A percentile compares a stretch with the other conserved stretches of the same genome.
phyloP scores from a whole-genome alignment of 1,140 invertebrate species.

The Zaprionus inermis region DNA sequence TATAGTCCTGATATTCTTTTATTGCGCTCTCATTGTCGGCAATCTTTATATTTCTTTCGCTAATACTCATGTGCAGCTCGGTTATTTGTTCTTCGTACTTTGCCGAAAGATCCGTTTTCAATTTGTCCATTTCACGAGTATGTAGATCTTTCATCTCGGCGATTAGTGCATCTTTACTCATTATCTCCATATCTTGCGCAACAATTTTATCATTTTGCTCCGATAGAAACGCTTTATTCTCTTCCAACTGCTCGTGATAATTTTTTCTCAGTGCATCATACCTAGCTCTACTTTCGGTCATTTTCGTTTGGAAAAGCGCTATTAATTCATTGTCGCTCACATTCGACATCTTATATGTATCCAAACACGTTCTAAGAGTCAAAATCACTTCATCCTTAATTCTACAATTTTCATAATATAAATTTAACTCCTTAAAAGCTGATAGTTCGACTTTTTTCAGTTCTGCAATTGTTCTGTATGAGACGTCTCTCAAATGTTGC shows the following conservation, averaged over 20 bases:
- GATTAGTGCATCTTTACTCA: neutral
- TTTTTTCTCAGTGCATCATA: conserved; percentile 5
- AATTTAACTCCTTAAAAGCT: conserved; percentile 29
- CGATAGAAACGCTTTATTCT: neutral
- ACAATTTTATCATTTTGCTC: conserved; percentile 13
- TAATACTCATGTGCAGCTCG: neutral
- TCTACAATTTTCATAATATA: conserved; percentile 34
- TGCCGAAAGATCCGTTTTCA: neutral
- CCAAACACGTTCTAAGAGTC: conserved; percentile 27
- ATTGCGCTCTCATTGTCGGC: neutral
- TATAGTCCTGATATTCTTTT: neutral
- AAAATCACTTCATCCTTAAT: conserved; percentile 35
- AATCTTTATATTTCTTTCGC: neutral
- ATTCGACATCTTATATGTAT: conserved; percentile 29
- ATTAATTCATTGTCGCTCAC: conserved; percentile 18
- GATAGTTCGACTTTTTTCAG: conserved; percentile 23
- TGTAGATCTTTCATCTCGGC: conserved; percentile 2
- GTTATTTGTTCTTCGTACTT: conserved; percentile 3
- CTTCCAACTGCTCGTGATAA: neutral
- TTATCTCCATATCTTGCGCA: neutral
- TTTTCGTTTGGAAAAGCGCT: conserved; percentile 9
- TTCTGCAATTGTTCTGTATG: conserved; percentile 14
- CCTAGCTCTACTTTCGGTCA: conserved; percentile 13
- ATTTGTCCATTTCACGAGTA: neutral
- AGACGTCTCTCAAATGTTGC: conserved; percentile 17